Conservation (phyloP, 1,140 invertebrate species). For the Pseudomyrmex gracilis region DNA sequence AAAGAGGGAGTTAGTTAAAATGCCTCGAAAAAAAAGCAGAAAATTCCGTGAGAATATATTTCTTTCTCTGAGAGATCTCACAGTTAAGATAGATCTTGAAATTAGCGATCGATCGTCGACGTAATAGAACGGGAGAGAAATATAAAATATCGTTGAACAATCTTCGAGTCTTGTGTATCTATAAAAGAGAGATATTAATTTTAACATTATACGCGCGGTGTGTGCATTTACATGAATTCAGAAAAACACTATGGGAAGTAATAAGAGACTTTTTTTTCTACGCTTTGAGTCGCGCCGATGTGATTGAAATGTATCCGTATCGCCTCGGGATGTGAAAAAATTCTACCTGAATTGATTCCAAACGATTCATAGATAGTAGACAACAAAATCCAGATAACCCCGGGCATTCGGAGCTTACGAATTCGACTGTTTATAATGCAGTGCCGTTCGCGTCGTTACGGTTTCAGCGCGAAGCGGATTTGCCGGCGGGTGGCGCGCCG, state of each 20-base stretch:
- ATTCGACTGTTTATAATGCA: constrained; percentile 59
- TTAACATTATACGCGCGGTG: too few relatives aligned
- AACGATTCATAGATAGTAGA: not conserved
- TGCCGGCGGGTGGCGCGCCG: constrained; percentile 45
- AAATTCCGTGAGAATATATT: too few relatives aligned
- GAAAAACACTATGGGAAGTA: not conserved
- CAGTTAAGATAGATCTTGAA: too few relatives aligned
- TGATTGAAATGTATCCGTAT: not conserved
- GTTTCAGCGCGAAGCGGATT: constrained; percentile 38
- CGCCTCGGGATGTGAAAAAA: constrained; percentile 19
- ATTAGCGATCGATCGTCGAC: too few relatives aligned
- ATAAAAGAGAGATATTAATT: too few relatives aligned
- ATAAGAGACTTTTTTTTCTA: not conserved
- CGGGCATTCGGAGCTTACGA: constrained; percentile 31
- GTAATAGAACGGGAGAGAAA: too few relatives aligned
- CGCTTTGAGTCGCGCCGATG: not conserved
- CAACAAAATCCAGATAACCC: constrained; percentile 48
- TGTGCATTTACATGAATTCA: not conserved
- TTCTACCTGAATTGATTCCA: not conserved
- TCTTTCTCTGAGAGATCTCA: too few relatives aligned
- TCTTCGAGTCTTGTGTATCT: too few relatives aligned
- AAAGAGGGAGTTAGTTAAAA: not conserved
- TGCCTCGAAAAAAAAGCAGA: too few relatives aligned
- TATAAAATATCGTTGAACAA: too few relatives aligned
- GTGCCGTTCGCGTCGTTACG: constrained; percentile 63